phyloP scores from a whole-genome alignment of 2,797 vertebrate species.

The Clarias laeviceps region DNA sequence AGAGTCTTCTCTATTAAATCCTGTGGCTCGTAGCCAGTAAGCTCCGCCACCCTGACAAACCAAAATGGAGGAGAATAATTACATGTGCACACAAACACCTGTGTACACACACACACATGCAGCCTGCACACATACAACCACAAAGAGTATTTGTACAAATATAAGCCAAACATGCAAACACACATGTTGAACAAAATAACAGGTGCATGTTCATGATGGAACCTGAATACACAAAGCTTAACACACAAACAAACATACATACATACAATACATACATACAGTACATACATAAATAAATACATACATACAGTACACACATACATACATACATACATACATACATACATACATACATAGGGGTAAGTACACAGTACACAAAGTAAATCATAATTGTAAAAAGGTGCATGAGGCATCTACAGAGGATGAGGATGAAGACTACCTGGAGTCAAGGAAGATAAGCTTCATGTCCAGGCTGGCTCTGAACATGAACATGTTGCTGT shows the following conservation, averaged over 20 bases:
- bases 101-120: slow-evolving; percentile 29
- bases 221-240: slow-evolving; percentile 37
- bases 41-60: slow-evolving; percentile 85
- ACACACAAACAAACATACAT: slow-evolving; percentile 17
- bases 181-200: slow-evolving; percentile 39
- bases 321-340: slow-evolving; percentile 3
- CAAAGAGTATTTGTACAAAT: slow-evolving; percentile 20
- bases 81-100: slow-evolving; percentile 51
- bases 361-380: background rate
- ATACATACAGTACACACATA: background rate
- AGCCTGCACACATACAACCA: background rate
- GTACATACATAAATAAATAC: background rate
- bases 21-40: slow-evolving; percentile 97
- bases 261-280: background rate
- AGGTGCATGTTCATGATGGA: slow-evolving; percentile 35
- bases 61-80: slow-evolving; percentile 52
- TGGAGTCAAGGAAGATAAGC: slow-evolving; percentile 97
- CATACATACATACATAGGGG: background rate
- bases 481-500: slow-evolving; percentile 99
- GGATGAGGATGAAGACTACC: slow-evolving; percentile 70
- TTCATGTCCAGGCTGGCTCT: slow-evolving; percentile 98
- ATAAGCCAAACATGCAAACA: slow-evolving; percentile 34
- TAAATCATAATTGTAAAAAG: background rate
- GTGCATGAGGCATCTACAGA: background rate
- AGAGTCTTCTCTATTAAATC: slow-evolving; percentile 98